Percentiles rank a stretch among this genome's conserved stretches.
Evolutionary conservation across 2,888 invertebrate species (phyloP).

Genomic region (Orthosia gracilis): DNA sequence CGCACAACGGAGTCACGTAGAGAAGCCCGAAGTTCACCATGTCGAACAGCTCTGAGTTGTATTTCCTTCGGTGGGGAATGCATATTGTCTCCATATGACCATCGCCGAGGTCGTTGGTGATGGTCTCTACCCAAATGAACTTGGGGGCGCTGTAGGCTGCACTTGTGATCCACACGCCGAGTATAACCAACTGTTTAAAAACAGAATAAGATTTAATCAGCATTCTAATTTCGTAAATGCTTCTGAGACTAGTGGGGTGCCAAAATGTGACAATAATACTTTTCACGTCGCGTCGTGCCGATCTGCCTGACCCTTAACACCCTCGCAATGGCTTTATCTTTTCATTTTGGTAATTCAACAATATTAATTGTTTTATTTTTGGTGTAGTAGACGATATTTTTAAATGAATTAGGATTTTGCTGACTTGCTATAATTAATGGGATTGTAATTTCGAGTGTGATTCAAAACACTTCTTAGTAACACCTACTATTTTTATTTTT

Average conservation of each 20-base stretch:
- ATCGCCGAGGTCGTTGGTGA: constrained; percentile 91
- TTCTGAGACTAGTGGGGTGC: too few species aligned
- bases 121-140: constrained; percentile 95
- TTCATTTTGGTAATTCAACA: neutral
- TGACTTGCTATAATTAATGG: neutral
- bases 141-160: constrained; percentile 96
- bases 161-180: constrained; percentile 95
- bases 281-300: too few species aligned
- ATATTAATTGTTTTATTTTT: neutral
- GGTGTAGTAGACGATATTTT: neutral
- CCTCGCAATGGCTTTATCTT: neutral
- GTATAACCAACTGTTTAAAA: constrained; percentile 93
- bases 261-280: neutral
- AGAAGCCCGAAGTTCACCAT: constrained; percentile 96
- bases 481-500: neutral
- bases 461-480: neutral
- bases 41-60: constrained; percentile 95
- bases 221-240: neutral
- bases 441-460: neutral
- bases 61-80: constrained; percentile 94
- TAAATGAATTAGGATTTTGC: neutral
- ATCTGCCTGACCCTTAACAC: too few species aligned
- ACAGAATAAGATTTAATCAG: neutral
- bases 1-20: constrained; percentile 95
- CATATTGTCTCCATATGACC: constrained; percentile 93